Conservation (phyloP, 2,797 vertebrate genomes). For the Cyclura pinguis region DNA sequence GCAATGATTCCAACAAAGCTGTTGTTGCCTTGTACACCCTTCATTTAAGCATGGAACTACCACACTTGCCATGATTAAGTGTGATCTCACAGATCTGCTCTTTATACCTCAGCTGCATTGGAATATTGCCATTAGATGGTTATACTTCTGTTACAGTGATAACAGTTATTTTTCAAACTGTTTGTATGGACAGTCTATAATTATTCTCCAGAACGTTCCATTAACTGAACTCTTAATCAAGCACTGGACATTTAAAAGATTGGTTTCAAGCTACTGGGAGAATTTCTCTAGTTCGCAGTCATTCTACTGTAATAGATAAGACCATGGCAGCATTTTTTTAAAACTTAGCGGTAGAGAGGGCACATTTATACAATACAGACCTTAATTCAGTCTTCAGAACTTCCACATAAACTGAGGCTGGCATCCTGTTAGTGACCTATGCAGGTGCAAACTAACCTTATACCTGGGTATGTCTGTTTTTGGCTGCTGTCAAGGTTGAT, state of each 20-base stretch:
- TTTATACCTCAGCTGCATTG: not conserved
- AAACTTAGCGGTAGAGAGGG: not conserved
- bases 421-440: too few species aligned
- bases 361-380: not conserved
- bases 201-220: not conserved
- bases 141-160: not conserved
- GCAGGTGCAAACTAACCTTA: too few species aligned
- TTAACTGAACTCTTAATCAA: not conserved
- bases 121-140: not conserved
- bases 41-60: not conserved
- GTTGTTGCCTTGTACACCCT: not conserved
- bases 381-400: not conserved
- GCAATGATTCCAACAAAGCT: conserved; percentile 19
- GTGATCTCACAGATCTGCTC: conserved; percentile 8
- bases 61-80: conserved; percentile 1
- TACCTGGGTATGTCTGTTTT: too few species aligned
- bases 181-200: not conserved
- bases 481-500: too few species aligned
- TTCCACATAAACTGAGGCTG: not conserved
- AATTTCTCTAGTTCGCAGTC: not conserved
- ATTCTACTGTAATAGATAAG: not conserved
- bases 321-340: not conserved
- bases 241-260: not conserved
- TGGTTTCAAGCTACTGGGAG: not conserved
- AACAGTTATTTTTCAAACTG: too few species aligned